Evolutionary conservation across 2,797 vertebrate species (phyloP), one percentile per base, ranked within the genome.

Genomic region (Epinephelus malabaricus): DNA sequence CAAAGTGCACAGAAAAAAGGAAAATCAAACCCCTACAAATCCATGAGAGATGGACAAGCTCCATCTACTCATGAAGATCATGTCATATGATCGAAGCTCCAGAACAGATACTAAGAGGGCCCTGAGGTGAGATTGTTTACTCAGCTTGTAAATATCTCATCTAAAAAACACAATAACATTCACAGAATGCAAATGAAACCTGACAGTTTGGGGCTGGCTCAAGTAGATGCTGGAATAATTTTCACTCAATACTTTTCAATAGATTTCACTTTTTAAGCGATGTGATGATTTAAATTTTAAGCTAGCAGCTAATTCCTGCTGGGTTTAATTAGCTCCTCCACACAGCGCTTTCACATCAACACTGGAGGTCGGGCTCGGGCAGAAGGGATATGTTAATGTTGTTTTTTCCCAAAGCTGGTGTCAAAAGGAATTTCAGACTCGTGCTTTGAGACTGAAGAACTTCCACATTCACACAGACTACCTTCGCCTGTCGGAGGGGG

Each of bases 291-390:
- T 12, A 17, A 67, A 61, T 73, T 47, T 55, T 15, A 38, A 62
- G 27, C 43, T 54, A 19, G 47, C 50, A 19, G 21, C 45, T 51
- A 9, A 19, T 43, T 51, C 78, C 78, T 69, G 70, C 58, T 45
- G 58, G n/a, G 21, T 79, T 43, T 68, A 69, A 63, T 63, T 30
- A 63, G 43, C 58, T 23, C 5, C 58, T 56, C 18, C 49, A 38
- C 49, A 34, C 30, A 9, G 27, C 71, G 19, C 71, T n/a, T 21
- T 62, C 49, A 25, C 63, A 43, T 34, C 46, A 46, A 27, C 21
- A 56, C 54, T 50, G 45, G 65, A 38, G 58, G 49, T 54, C 6
- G 6, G 56, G 27, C 64, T 54, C 6, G 6, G 56, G 27, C 64
- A 34, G 23, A 23, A 45, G 63, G 34, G 15, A 45, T 67, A 60